Percentiles rank a stretch among this genome's conserved stretches.
phyloP scores from a whole-genome alignment of 2,113 vertebrate species.

The Xiphophorus couchianus region DNA sequence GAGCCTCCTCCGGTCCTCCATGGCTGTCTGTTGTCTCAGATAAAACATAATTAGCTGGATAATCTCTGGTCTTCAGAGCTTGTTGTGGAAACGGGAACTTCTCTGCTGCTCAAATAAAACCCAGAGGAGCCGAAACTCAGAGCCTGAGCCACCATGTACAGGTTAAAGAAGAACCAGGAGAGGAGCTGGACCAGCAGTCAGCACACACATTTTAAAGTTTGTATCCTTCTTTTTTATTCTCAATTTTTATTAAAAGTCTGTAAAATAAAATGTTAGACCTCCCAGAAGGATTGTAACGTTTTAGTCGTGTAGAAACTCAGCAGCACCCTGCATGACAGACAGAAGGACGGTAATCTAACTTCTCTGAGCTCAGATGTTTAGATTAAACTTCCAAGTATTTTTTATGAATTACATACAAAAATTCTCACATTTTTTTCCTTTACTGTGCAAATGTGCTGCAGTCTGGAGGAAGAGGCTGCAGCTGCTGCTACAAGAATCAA shows the following conservation, averaged over 20 bases:
- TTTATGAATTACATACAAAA: not conserved
- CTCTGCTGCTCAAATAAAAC: slow-evolving; percentile 1
- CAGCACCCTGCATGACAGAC: too few species aligned
- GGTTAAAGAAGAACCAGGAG: not conserved
- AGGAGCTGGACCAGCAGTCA: not conserved
- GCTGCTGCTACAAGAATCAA: not conserved
- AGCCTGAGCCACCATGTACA: not conserved
- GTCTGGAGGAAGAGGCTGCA: too few species aligned
- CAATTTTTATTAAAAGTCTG: not conserved
- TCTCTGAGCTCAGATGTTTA: not conserved
- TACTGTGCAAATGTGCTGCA: not conserved
- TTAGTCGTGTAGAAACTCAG: too few species aligned
- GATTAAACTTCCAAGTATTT: not conserved
- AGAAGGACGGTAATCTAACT: not conserved
- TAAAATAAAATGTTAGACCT: too few species aligned
- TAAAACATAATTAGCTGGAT: slow-evolving; percentile 68
- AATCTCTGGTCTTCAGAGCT: slow-evolving; percentile 61
- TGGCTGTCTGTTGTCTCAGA: slow-evolving; percentile 51
- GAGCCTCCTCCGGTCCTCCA: slow-evolving; percentile 46
- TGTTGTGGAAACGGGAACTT: slow-evolving; percentile 36
- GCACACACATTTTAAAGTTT: too few species aligned
- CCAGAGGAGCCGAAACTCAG: not conserved
- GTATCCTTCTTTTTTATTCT: not conserved
- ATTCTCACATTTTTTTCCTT: too few species aligned
- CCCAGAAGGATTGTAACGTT: too few species aligned